Evolutionary conservation across 2,113 vertebrate species (phyloP).

Genomic region (Peromyscus polionotus): DNA sequence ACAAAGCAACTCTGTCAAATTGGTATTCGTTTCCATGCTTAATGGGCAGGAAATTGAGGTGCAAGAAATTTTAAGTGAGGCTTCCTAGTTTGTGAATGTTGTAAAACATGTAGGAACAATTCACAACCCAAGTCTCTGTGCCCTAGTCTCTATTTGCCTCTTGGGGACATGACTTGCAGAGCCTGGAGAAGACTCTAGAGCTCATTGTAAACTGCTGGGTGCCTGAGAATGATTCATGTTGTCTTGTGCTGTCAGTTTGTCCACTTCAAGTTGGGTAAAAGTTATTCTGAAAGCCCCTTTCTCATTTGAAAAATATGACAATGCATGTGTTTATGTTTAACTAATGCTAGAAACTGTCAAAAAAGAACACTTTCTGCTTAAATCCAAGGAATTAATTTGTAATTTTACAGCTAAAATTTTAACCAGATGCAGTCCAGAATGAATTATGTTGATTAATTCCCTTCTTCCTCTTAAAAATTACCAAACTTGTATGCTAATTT

Average conservation of each 20-base stretch:
- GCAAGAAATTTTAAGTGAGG: constrained; percentile 5
- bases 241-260: not conserved
- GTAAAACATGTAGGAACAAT: not conserved
- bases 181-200: not conserved
- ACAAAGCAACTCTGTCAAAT: not conserved
- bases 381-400: constrained; percentile 57
- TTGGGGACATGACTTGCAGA: not conserved
- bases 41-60: not conserved
- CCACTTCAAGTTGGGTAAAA: not conserved
- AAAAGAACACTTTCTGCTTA: constrained; percentile 35
- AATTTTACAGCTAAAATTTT: constrained; percentile 67
- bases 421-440: constrained; percentile 55
- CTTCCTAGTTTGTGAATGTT: not conserved
- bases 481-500: not conserved
- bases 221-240: not conserved
- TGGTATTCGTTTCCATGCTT: not conserved
- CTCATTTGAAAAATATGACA: constrained; percentile 48
- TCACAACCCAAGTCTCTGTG: not conserved
- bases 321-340: constrained; percentile 58
- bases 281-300: constrained; percentile 20
- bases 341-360: constrained; percentile 36
- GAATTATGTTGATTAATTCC: constrained; percentile 26
- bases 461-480: constrained; percentile 9
- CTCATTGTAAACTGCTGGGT: not conserved
- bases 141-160: not conserved